Conservation (phyloP, 2,797 vertebrate species). For the Vultur gryphus region DNA sequence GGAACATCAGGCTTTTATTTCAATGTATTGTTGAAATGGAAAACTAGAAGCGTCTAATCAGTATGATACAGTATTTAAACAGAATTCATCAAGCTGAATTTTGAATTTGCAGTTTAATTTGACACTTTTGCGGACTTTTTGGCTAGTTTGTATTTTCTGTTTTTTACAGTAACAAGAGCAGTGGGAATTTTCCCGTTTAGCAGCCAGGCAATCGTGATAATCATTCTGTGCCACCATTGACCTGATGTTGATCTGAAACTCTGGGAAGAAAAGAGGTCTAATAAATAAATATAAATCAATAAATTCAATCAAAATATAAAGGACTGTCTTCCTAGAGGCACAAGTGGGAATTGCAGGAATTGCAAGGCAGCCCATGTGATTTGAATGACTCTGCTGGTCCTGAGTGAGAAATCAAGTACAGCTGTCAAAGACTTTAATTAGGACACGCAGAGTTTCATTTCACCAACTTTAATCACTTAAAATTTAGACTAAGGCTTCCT, state of each 20-base stretch:
- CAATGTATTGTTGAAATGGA: not conserved
- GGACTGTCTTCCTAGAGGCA: not conserved
- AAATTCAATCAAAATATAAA: not conserved
- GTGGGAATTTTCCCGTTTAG: not conserved
- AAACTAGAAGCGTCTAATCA: not conserved
- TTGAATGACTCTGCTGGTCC: not conserved
- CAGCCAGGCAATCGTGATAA: not conserved
- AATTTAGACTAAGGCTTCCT: not conserved
- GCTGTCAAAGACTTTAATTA: not conserved
- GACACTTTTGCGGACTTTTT: not conserved
- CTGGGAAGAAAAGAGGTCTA: not conserved
- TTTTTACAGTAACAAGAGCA: not conserved
- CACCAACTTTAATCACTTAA: not conserved
- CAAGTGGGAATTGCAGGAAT: not conserved
- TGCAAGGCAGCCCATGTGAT: not conserved
- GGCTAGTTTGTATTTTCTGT: not conserved
- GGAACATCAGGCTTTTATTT: not conserved
- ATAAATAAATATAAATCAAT: slow-evolving; percentile 37
- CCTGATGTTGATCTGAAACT: not conserved
- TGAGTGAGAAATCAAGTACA: not conserved
- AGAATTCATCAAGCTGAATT: not conserved
- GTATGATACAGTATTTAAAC: not conserved
- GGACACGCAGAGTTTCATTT: not conserved
- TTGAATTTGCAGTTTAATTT: not conserved
- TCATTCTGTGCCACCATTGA: not conserved